phyloP scores from a whole-genome alignment of 2,888 invertebrate species.

The Oscheius sp. region DNA sequence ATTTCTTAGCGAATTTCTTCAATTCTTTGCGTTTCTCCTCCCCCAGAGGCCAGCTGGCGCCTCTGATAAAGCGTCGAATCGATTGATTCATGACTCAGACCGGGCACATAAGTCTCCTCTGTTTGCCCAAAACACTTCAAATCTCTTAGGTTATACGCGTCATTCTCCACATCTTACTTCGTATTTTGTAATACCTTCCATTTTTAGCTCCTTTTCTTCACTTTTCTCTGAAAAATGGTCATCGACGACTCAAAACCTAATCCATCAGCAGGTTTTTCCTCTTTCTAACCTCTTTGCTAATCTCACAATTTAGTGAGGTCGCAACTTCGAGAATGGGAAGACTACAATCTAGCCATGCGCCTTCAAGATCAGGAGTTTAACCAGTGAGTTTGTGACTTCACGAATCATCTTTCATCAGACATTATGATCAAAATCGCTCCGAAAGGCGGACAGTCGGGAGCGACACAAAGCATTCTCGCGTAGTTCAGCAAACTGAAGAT shows the following conservation, averaged over 20 bases:
- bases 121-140: constrained; percentile 18
- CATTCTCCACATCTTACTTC: too few relatives aligned
- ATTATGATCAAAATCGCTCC: constrained; percentile 26
- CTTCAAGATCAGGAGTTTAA: constrained; percentile 31
- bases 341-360: constrained; percentile 24
- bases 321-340: constrained; percentile 23
- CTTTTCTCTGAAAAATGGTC: constrained; percentile 9
- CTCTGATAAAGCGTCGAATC: constrained; percentile 1
- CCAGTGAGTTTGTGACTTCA: not conserved
- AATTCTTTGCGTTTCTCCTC: not conserved
- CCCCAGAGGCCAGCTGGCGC: not conserved
- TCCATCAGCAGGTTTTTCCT: constrained; percentile 19
- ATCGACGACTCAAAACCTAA: constrained; percentile 14
- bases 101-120: not conserved
- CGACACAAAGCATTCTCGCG: constrained; percentile 14
- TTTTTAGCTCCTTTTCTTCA: too few relatives aligned
- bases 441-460: constrained; percentile 22
- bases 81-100: not conserved
- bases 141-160: too few relatives aligned
- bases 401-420: constrained; percentile 3
- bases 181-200: too few relatives aligned
- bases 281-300: not conserved
- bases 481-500: constrained; percentile 25
- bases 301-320: constrained; percentile 8
- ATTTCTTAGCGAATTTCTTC: not conserved